Base-by-base conservation (phyloP, 2,113 vertebrate genomes). In the Charadrius vociferus region DNA sequence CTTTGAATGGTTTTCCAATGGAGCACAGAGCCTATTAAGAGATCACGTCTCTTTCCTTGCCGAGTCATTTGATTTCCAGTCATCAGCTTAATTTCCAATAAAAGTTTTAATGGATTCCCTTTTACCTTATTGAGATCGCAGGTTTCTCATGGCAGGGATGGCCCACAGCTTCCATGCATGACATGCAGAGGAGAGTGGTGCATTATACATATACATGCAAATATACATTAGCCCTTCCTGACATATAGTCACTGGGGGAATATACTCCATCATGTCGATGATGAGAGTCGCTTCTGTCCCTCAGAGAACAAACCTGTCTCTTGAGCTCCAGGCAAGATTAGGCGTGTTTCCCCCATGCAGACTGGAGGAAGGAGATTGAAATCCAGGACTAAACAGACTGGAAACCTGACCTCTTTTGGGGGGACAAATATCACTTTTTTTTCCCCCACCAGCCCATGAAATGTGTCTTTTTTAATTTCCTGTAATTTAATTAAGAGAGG, bases 401-500 rank as follows among this genome's bases (percentile, higher is more conserved):
- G 37, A 92, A 95, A 92, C 22, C 23, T 50, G 70, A 93, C 49
- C 49, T 53, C 24, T 78, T 80, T 50, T 23, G 8, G 11, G 34
- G 30, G n/a, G 66, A 92, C 47, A 94, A 89, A 86, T 41, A 75
- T 29, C 5, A 49, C 81, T 50, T 56, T 78, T 90, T 83, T 16
- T 9, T 1, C 13, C 39, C 32, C 39, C 70, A 56, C 20, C 39
- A 43, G 34, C 22, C 65, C 50, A 14, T 47, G 56, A 90, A 94
- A 89, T 37, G 67, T 52, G 62, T 88, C 94, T 86, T 81, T 96
- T 95, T 94, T 93, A 96, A 96, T 97, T 97, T 95, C 92, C 92
- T 95, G 86, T 73, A 55, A 90, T 97, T 87, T 72, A 94, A 97
- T 97, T 97, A 95, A 89, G 85, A 94, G n/a, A 86, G 92, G 95